Base-by-base conservation (phyloP, 2,797 vertebrate genomes). In the Myiothlypis chrysogaster region DNA sequence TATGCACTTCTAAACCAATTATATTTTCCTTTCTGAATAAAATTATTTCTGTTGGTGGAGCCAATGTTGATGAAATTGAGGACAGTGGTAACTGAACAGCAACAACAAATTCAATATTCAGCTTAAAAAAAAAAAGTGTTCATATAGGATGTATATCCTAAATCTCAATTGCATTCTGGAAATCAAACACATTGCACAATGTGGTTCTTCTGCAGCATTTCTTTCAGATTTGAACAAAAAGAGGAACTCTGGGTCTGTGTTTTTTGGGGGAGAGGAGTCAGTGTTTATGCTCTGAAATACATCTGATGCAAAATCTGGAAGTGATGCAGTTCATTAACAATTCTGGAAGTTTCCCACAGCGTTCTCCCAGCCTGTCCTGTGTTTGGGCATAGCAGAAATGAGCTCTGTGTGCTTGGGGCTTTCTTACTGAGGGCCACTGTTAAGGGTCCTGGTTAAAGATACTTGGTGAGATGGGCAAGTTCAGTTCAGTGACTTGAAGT, bases 251-350 rank as follows among this genome's bases (percentile, higher is more conserved):
- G 28, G 13, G 49, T 73, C 8, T 16, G 0, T 43, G 5, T 0
- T 12, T 80, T 39, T 8, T 9, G 1, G 12, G 9, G 12, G 4
- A 39, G 19, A 8, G 4, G 12, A n/a, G 2, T 3, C 5, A 2
- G 4, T 68, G 39, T 75, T 81, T 47, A 6, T 72, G 28, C 9
- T 83, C 12, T 28, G 49, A 83, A 66, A 20, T 56, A 22, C 8
- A 12, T 55, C 23, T 25, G 49, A 49, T 63, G 32, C 25, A 30
- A 20, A 85, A 77, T 37, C n/a, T 78, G 61, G 18, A 68, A 84
- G 70, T 73, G 57, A 47, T 1, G 2, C 5, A 5, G 30, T 53
- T 85, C 19, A 23, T 72, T 52, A 79, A 25, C 65, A 71, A 17
- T 32, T 37, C 5, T 30, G 35, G 56, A 63, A 89, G 35, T 69